Percentiles rank a stretch among this genome's conserved stretches.
These are phyloP conservation scores for Porites rus DNA, from an alignment of 92 coral and sea anemone species.

Conservation along the genomic window DNA sequence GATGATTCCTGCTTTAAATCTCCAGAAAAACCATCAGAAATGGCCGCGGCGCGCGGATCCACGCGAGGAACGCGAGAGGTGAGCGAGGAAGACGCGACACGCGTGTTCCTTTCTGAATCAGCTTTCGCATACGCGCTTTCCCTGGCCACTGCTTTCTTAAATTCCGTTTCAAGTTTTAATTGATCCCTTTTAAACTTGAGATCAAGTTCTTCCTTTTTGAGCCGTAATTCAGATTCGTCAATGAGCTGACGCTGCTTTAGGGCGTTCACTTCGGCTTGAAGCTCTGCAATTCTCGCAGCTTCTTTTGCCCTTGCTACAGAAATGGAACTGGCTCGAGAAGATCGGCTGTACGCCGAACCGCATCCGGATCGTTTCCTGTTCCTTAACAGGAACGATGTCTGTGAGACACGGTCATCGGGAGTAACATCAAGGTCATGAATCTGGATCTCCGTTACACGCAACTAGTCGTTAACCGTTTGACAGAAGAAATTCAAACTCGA, in stretches of 20 bases:
- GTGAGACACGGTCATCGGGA: background rate
- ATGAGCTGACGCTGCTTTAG: no score
- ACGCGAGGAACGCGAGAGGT: background rate
- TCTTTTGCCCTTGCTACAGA: background rate
- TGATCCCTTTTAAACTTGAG: no score
- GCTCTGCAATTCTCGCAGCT: no score
- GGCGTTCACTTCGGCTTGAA: no score
- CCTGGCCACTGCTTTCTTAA: slow-evolving; percentile 9
- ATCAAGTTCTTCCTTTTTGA: no score
- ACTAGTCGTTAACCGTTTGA: background rate
- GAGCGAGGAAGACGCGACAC: background rate
- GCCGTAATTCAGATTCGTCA: no score
- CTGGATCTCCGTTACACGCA: background rate
- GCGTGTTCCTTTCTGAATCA: background rate
- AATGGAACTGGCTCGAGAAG: background rate
- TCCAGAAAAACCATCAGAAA: background rate
- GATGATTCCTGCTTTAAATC: background rate
- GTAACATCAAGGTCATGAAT: background rate
- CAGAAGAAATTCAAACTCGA: background rate
- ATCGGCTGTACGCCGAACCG: background rate
- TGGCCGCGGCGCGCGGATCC: background rate
- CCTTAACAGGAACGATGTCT: background rate
- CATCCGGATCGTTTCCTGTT: background rate
- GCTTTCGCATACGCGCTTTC: slow-evolving; percentile 19
- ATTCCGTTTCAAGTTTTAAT: no score